Conservation (phyloP, 2,888 invertebrate genomes). For the Epinotia demarniana region DNA sequence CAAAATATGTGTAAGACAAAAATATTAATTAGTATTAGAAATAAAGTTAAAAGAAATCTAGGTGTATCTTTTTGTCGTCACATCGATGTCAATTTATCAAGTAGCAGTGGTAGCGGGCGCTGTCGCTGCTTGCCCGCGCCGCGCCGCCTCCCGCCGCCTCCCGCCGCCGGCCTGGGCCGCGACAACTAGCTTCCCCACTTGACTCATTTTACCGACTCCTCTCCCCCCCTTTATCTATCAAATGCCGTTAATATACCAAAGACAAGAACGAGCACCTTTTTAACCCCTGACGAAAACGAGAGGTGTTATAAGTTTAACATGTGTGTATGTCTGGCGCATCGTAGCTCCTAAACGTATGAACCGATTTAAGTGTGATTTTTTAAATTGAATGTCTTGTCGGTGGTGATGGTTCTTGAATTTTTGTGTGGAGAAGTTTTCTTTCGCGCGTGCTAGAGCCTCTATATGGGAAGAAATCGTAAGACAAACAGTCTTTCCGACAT, state of each 20-base stretch:
- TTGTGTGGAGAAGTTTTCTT: neutral
- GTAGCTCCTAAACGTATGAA: too few species aligned
- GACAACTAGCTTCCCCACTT: neutral
- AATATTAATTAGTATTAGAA: conserved; percentile 70
- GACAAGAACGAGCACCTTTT: neutral
- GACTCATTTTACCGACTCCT: neutral
- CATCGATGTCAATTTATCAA: conserved; percentile 72
- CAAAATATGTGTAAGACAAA: conserved; percentile 72
- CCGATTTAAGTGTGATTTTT: too few species aligned
- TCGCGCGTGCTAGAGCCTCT: neutral
- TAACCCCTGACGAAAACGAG: too few species aligned
- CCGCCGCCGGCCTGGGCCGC: conserved; percentile 15
- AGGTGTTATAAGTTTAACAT: too few species aligned
- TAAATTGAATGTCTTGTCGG: too few species aligned
- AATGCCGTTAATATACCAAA: neutral
- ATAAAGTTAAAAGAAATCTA: conserved; percentile 65
- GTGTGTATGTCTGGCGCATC: too few species aligned
- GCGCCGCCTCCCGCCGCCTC: conserved; percentile 39
- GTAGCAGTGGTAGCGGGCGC: conserved; percentile 63
- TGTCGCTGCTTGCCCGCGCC: conserved; percentile 56
- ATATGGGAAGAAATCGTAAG: neutral
- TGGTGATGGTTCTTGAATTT: too few species aligned
- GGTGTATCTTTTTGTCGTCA: conserved; percentile 64
- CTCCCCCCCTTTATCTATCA: neutral
- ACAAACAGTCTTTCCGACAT: conserved; percentile 10